phyloP scores from a whole-genome alignment of 2,797 vertebrate genomes.

The Hylomyscus alleni region DNA sequence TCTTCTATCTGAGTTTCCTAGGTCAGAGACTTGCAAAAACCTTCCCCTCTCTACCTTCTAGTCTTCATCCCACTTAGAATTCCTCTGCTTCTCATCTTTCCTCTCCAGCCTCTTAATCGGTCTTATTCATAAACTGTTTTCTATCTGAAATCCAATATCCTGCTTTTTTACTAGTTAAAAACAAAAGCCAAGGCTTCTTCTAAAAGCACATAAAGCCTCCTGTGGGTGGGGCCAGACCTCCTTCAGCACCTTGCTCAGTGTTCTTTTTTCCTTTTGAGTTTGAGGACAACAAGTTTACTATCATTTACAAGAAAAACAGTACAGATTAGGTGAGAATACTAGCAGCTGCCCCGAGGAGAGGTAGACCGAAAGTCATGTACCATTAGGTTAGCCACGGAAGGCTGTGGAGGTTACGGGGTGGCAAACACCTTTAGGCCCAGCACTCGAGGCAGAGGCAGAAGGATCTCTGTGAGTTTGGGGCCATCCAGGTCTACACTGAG shows the following conservation, averaged over 20 bases:
- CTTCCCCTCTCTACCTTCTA: background rate
- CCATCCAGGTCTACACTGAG: background rate
- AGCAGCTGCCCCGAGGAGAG: background rate
- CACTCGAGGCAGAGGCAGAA: background rate
- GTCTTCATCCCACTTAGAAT: background rate
- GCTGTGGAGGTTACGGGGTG: background rate
- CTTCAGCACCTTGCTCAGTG: background rate
- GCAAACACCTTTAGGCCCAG: background rate
- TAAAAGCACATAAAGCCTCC: background rate
- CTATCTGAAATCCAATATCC: background rate
- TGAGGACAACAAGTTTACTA: background rate
- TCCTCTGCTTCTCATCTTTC: background rate
- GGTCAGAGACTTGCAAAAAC: conserved; percentile 18
- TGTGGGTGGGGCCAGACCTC: background rate
- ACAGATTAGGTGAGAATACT: background rate
- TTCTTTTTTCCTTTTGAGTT: background rate
- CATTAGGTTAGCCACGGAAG: background rate
- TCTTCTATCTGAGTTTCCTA: background rate
- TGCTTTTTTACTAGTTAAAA: conserved; percentile 24
- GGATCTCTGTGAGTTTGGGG: background rate
- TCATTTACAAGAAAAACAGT: background rate
- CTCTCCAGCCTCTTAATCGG: background rate
- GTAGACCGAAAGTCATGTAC: background rate
- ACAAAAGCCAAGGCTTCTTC: background rate
- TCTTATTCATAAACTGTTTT: background rate